phyloP scores from a whole-genome alignment of 2,797 vertebrate genomes.

The Poecilia gillii region DNA sequence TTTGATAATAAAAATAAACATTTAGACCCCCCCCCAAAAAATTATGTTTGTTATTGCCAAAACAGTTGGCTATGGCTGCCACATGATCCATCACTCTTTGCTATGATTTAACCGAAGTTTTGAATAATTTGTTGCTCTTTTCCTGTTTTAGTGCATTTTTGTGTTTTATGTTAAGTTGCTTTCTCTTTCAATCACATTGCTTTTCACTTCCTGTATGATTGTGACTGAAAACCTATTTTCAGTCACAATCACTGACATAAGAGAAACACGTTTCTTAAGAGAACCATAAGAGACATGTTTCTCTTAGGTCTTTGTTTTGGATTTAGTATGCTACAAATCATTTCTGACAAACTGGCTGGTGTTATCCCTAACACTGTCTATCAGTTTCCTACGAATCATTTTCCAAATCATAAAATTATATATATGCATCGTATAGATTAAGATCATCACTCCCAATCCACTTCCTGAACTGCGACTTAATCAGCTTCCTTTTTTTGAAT shows the following conservation, averaged over 20 bases:
- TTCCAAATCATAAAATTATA: not conserved
- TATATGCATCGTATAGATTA: not conserved
- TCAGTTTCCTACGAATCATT: not conserved
- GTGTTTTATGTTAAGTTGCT: not conserved
- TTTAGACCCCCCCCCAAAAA: not conserved
- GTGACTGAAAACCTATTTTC: no score
- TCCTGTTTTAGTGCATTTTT: not conserved
- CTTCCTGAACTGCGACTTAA: not conserved
- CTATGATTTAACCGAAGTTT: not conserved
- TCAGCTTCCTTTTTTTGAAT: not conserved
- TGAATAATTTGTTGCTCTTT: not conserved
- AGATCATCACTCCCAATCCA: not conserved
- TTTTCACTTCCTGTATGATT: not conserved
- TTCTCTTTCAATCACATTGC: not conserved
- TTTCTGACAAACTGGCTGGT: not conserved
- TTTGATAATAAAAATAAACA: not conserved
- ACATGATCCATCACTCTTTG: not conserved
- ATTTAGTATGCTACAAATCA: not conserved
- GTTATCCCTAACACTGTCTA: no score
- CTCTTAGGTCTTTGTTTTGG: not conserved
- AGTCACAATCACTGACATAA: no score
- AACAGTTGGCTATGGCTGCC: not conserved
- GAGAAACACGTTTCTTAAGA: no score
- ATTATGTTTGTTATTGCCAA: not conserved
- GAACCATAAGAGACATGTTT: no score